These are phyloP conservation scores for Agrochola circellaris DNA, from an alignment of 2,888 invertebrate species.

Conservation along the genomic window DNA sequence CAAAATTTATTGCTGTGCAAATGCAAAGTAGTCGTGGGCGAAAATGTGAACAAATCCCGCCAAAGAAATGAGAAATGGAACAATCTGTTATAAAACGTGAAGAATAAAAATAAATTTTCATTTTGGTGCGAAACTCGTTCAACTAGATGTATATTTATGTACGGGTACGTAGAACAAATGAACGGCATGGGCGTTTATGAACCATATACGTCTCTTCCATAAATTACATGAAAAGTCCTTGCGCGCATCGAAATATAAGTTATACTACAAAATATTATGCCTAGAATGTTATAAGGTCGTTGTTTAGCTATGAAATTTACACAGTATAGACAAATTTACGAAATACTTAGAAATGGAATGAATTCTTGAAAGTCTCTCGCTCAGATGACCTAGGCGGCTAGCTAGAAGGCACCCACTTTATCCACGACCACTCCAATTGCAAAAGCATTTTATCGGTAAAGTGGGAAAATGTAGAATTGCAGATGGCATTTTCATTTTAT, in stretches of 20 bases:
- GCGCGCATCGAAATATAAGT: slow-evolving; percentile 8
- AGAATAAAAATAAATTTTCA: slow-evolving; percentile 76
- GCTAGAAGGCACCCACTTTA: slow-evolving; percentile 48
- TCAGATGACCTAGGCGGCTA: slow-evolving; percentile 58
- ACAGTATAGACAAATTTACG: slow-evolving; percentile 61
- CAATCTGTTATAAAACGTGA: slow-evolving; percentile 77
- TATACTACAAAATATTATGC: not conserved
- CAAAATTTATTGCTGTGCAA: slow-evolving; percentile 79
- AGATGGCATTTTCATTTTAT: slow-evolving; percentile 61
- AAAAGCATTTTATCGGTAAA: slow-evolving; percentile 62
- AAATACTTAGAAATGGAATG: slow-evolving; percentile 76
- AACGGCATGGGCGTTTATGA: slow-evolving; percentile 34
- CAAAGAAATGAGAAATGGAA: slow-evolving; percentile 77
- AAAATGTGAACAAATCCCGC: slow-evolving; percentile 81
- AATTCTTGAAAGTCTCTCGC: slow-evolving; percentile 73
- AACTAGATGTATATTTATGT: slow-evolving; percentile 50
- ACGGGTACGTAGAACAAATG: slow-evolving; percentile 29
- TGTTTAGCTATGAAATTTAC: not conserved
- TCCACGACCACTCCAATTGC: slow-evolving; percentile 57
- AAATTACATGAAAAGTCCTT: slow-evolving; percentile 31
- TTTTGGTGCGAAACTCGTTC: slow-evolving; percentile 64
- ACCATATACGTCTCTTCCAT: slow-evolving; percentile 19
- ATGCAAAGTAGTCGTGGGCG: slow-evolving; percentile 79
- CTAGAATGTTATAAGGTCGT: not conserved
- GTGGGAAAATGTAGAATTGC: slow-evolving; percentile 57